phyloP scores from a whole-genome alignment of 1,140 invertebrate genomes.

The fruit fly (Drosophila melanogaster) region Release_6_plus_ISO1_MT NT_033777.3:6232501-6233000 shows the following conservation, averaged over 20 bases:
- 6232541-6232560: slow-evolving; percentile 7
- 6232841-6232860: slow-evolving; percentile 60
- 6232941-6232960: slow-evolving; percentile 74
- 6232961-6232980: slow-evolving; percentile 35
- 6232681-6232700: slow-evolving; percentile 23
- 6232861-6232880: slow-evolving; percentile 67
- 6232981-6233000: slow-evolving; percentile 73
- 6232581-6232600: slow-evolving; percentile 47
- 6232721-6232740: slow-evolving; percentile 64
- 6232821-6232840: slow-evolving; percentile 63
- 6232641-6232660: slow-evolving; percentile 71
- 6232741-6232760: slow-evolving; percentile 53
- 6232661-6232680: slow-evolving; percentile 64
- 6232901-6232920: slow-evolving; percentile 62
- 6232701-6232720: slow-evolving; percentile 53
- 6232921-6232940: slow-evolving; percentile 67
- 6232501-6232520: slow-evolving; percentile 75
- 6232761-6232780: slow-evolving; percentile 69
- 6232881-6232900: slow-evolving; percentile 50
- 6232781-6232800: slow-evolving; percentile 44
- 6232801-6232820: slow-evolving; percentile 54
- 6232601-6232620: slow-evolving; percentile 29
- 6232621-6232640: slow-evolving; percentile 52
- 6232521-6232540: slow-evolving; percentile 49
- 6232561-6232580: slow-evolving; percentile 7